A percentile compares a stretch with the other conserved stretches of the same genome.
Evolutionary conservation across 1,140 invertebrate species (phyloP).

Genomic region (Prorops nasuta): DNA sequence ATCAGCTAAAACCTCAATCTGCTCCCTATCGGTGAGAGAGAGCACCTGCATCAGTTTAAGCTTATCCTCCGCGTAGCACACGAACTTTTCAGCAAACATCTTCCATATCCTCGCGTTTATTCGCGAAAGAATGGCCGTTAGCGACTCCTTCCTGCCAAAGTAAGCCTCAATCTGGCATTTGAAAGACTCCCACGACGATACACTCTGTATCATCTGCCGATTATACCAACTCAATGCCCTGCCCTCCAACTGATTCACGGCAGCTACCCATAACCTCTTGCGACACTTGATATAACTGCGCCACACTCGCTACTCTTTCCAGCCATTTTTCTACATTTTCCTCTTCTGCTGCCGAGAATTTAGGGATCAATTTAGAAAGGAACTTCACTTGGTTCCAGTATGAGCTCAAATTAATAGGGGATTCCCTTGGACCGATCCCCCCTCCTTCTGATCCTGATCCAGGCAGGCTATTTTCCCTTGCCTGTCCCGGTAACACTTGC

Average conservation of each 20-base stretch:
- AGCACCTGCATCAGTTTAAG: constrained; percentile 6
- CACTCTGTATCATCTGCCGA: not conserved
- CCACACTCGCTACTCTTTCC: not conserved
- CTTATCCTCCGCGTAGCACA: not conserved
- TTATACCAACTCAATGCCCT: not conserved
- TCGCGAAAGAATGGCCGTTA: not conserved
- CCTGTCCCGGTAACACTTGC: too few relatives aligned
- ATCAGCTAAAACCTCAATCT: not conserved
- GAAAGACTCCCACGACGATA: not conserved
- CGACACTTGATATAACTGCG: not conserved
- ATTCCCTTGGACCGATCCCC: too few relatives aligned
- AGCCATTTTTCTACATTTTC: not conserved
- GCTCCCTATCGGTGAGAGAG: not conserved
- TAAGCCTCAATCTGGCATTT: not conserved
- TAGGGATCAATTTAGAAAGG: not conserved
- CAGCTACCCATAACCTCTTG: not conserved
- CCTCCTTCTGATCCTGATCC: too few relatives aligned
- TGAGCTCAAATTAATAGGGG: too few relatives aligned
- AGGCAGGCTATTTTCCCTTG: too few relatives aligned
- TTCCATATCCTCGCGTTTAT: not conserved
- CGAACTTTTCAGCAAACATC: not conserved
- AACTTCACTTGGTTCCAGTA: not conserved
- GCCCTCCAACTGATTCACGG: not conserved
- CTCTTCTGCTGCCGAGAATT: not conserved
- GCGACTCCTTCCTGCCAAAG: not conserved